Percentiles rank a stretch among this genome's conserved stretches.
Conservation (phyloP, 1,140 invertebrate genomes). For the Bombus pascuorum region DNA sequence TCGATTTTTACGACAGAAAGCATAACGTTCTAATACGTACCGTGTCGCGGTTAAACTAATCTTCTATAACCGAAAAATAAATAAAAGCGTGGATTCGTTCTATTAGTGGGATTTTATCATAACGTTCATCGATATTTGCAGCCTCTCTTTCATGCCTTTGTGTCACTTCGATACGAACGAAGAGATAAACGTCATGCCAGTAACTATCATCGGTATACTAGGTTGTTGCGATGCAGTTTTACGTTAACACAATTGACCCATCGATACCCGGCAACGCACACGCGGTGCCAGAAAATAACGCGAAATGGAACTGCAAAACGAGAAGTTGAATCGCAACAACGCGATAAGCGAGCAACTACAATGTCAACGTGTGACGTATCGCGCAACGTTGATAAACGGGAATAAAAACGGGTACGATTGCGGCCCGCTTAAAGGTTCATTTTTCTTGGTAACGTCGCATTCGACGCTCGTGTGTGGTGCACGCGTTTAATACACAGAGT, state of each 20-base stretch:
- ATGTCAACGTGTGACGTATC: conserved; percentile 24
- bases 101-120: background rate
- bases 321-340: background rate
- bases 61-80: background rate
- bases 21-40: no score
- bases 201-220: background rate
- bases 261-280: background rate
- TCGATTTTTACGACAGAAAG: no score
- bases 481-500: conserved; percentile 10
- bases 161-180: background rate
- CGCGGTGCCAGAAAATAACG: background rate
- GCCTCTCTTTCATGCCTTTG: background rate
- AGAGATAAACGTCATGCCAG: background rate
- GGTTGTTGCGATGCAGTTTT: background rate
- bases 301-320: background rate
- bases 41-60: no score
- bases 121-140: background rate
- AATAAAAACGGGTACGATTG: conserved; percentile 34
- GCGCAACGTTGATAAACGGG: conserved; percentile 35
- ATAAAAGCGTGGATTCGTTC: background rate
- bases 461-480: background rate
- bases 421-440: conserved; percentile 39
- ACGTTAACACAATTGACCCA: background rate
- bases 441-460: conserved; percentile 18
- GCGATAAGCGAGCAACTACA: conserved; percentile 13